Conservation (phyloP, 1,140 invertebrate genomes). For the Telenomus remus region DNA sequence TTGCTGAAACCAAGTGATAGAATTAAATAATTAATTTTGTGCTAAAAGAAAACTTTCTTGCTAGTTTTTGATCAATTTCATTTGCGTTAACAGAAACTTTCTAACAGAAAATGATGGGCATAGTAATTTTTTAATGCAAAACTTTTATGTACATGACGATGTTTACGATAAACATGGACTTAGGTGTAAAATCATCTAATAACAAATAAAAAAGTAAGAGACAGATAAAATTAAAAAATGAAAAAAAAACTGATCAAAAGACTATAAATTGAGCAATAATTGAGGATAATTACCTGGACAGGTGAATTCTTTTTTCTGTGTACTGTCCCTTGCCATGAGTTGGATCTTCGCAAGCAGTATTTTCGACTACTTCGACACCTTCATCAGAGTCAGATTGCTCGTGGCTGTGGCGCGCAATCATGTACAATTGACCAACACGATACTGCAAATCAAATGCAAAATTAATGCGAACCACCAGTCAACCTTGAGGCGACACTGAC, state of each 20-base stretch:
- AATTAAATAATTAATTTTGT: neutral
- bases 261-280: conserved; percentile 8
- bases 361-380: conserved; percentile 93
- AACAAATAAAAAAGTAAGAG: conserved; percentile 3
- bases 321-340: conserved; percentile 89
- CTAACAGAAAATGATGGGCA: too few relatives aligned
- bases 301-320: conserved; percentile 93
- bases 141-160: neutral
- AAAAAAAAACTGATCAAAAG: conserved; percentile 7
- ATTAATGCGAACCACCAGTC: conserved; percentile 35
- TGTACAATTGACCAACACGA: conserved; percentile 92
- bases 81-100: neutral
- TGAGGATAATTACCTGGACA: conserved; percentile 82
- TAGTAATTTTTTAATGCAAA: too few relatives aligned
- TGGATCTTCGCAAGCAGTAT: conserved; percentile 86
- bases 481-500: conserved; percentile 21
- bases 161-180: too few relatives aligned
- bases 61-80: conserved; percentile 1
- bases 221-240: too few relatives aligned
- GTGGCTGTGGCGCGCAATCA: conserved; percentile 94
- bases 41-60: neutral
- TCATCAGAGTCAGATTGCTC: conserved; percentile 93
- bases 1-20: conserved; percentile 79
- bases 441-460: conserved; percentile 79
- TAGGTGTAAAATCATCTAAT: neutral